These are phyloP conservation scores for Phoenoteleia sp. DNA, from an alignment of 2,888 invertebrate species.

Conservation along the genomic window DNA sequence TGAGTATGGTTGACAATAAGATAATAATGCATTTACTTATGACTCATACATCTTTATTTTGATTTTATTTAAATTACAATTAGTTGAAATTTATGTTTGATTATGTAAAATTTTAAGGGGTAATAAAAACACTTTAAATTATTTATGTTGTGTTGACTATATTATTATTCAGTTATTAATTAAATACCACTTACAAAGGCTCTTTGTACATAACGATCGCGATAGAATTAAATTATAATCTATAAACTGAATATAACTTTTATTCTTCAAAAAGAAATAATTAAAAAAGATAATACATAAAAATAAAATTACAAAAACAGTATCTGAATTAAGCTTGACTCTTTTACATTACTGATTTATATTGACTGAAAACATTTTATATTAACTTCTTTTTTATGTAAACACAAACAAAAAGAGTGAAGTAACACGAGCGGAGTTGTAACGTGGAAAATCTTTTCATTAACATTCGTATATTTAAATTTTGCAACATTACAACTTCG, in stretches of 20 bases:
- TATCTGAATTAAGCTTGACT: conserved; percentile 36
- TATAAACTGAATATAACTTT: conserved; percentile 84
- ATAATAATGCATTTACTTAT: too few relatives aligned
- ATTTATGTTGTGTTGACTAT: conserved; percentile 51
- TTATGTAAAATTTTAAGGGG: too few relatives aligned
- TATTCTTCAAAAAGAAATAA: conserved; percentile 72
- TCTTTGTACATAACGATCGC: conserved; percentile 86
- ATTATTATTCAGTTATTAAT: conserved; percentile 85
- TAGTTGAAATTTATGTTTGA: too few relatives aligned
- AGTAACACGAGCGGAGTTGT: conserved; percentile 35
- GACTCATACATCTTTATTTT: too few relatives aligned
- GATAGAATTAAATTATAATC: conserved; percentile 85
- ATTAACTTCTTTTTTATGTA: conserved; percentile 23
- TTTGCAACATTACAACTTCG: conserved; percentile 39
- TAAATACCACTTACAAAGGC: conserved; percentile 86
- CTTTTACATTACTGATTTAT: conserved; percentile 35
- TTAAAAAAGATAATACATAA: conserved; percentile 38
- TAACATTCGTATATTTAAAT: neutral
- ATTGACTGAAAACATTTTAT: conserved; percentile 65
- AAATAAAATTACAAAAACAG: conserved; percentile 52
- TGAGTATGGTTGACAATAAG: too few relatives aligned
- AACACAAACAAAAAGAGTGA: conserved; percentile 39
- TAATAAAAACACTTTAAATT: neutral
- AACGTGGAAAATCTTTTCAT: conserved; percentile 29
- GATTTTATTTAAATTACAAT: too few relatives aligned